Evolutionary conservation across 2,113 vertebrate species (phyloP).

Genomic region (Myotis davidii): DNA sequence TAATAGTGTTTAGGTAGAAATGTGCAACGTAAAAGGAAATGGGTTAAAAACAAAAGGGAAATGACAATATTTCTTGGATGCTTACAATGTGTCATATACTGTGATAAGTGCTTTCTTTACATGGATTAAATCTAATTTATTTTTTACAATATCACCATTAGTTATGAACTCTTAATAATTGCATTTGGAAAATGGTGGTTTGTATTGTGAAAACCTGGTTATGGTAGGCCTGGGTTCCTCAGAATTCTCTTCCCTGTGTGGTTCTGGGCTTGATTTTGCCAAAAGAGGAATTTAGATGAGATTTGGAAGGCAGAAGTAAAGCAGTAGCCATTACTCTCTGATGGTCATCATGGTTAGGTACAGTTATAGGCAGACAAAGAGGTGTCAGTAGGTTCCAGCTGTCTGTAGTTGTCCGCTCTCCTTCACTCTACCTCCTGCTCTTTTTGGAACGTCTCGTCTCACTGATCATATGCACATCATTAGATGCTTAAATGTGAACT

Average conservation of each 20-base stretch:
- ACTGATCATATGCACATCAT: background rate
- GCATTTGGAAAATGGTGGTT: slow-evolving; percentile 40
- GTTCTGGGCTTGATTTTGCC: slow-evolving; percentile 16
- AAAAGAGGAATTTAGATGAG: background rate
- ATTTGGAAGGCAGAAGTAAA: background rate
- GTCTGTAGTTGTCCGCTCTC: background rate
- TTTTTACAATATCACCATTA: slow-evolving; percentile 28
- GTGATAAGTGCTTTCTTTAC: background rate
- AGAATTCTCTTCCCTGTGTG: background rate
- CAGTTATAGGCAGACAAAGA: background rate
- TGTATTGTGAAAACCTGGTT: background rate
- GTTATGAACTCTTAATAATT: slow-evolving; percentile 32
- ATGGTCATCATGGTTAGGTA: background rate
- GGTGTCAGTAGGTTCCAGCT: background rate
- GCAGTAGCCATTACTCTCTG: background rate
- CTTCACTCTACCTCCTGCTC: background rate
- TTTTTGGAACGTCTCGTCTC: background rate
- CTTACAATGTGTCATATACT: background rate
- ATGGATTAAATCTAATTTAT: background rate
- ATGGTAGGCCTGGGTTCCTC: background rate
- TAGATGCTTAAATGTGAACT: background rate
- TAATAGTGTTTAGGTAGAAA: background rate
- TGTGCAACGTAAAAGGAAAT: background rate
- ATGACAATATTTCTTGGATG: background rate
- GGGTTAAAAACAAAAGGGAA: slow-evolving; percentile 36